Conservation (phyloP, 2,797 vertebrate genomes). For the Pipistrellus nathusii region DNA sequence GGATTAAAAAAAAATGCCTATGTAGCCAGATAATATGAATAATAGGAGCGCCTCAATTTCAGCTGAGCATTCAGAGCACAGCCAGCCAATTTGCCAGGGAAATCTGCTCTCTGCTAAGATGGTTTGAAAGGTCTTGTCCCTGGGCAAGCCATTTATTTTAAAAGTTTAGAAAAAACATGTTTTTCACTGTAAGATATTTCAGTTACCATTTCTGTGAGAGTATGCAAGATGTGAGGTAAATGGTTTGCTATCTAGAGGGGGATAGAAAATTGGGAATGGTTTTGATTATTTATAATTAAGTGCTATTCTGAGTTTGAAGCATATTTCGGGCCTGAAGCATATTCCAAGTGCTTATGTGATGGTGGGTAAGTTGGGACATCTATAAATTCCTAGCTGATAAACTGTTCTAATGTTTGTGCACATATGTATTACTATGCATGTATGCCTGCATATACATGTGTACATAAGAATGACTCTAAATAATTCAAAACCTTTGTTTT, state of each 20-base stretch:
- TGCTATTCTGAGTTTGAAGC: slow-evolving; percentile 32
- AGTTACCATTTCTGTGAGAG: slow-evolving; percentile 52
- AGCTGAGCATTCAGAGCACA: slow-evolving; percentile 70
- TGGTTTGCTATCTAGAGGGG: slow-evolving; percentile 21
- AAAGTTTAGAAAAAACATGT: slow-evolving; percentile 56
- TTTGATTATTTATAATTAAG: slow-evolving; percentile 67
- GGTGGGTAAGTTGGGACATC: background rate
- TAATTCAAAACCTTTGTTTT: slow-evolving; percentile 34
- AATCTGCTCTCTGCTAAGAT: slow-evolving; percentile 62
- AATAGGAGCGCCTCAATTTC: slow-evolving; percentile 75
- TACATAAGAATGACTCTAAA: background rate
- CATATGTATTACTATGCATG: too few species aligned
- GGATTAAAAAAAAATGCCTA: slow-evolving; percentile 71
- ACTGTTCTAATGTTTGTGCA: background rate
- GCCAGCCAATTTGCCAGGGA: slow-evolving; percentile 78
- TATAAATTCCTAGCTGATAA: slow-evolving; percentile 27
- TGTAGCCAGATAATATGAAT: slow-evolving; percentile 81
- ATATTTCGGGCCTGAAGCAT: slow-evolving; percentile 11
- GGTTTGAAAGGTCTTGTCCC: slow-evolving; percentile 73
- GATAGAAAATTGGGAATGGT: slow-evolving; percentile 14
- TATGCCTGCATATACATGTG: accelerated
- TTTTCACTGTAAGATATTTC: slow-evolving; percentile 59
- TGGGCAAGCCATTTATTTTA: slow-evolving; percentile 76
- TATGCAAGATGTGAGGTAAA: background rate
- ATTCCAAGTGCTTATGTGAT: slow-evolving; percentile 4